Percentiles rank a stretch among this genome's conserved stretches.
These are phyloP conservation scores for Lytechinus variegatus DNA, from an alignment of 35 echinoderm and acorn worm species.

Conservation along the genomic window DNA sequence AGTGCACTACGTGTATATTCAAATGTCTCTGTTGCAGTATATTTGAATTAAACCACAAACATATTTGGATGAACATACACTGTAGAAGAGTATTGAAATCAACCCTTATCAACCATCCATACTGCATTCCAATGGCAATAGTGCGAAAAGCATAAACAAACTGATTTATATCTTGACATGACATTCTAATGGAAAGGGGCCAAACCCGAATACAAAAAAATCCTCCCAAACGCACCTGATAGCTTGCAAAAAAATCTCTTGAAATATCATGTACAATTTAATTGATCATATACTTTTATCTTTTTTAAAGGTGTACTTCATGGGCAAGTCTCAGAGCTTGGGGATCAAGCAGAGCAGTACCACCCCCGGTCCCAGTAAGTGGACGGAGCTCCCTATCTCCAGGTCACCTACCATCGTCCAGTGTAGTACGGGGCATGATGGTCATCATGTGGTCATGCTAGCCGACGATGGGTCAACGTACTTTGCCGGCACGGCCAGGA, in stretches of 20 bases:
- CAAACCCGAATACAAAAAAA: too few species aligned
- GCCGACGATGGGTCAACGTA: conserved; percentile 77
- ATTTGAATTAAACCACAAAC: too few species aligned
- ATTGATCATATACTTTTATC: background rate
- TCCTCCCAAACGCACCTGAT: background rate
- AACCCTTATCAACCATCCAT: too few species aligned
- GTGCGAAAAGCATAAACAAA: too few species aligned
- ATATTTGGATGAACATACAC: too few species aligned
- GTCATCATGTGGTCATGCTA: conserved; percentile 75
- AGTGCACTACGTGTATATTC: too few species aligned
- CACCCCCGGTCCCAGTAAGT: conserved; percentile 59
- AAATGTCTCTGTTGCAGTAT: too few species aligned
- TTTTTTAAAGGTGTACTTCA: conserved; percentile 65
- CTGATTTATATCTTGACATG: too few species aligned
- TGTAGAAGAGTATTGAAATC: too few species aligned
- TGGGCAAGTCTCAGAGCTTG: conserved; percentile 85
- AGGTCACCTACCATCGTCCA: conserved; percentile 79
- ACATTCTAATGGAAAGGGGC: too few species aligned
- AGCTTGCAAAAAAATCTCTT: background rate
- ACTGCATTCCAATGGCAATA: too few species aligned
- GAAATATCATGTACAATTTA: background rate
- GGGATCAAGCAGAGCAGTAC: conserved; percentile 75
- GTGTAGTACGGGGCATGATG: conserved; percentile 85
- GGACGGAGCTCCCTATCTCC: conserved; percentile 75
- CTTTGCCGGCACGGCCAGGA: conserved; percentile 75